A percentile compares a stretch with the other conserved stretches of the same genome.
Conservation (phyloP, 1,140 invertebrate genomes). For the Conus betulinus region DNA sequence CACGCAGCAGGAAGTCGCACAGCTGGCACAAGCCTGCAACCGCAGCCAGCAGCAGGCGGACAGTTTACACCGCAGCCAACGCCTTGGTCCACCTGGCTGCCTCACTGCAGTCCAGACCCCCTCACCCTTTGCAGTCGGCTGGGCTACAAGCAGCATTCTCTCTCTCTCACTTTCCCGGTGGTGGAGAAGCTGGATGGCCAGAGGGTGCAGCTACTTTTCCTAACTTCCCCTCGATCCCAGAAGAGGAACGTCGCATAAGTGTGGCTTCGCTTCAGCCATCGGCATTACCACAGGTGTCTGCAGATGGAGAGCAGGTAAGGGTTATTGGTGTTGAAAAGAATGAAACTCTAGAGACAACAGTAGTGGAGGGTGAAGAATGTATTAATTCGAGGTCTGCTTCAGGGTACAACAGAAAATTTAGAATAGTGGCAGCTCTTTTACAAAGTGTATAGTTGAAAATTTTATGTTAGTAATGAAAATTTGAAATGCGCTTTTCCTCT, state of each 20-base stretch:
- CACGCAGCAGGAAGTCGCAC: conserved; percentile 22
- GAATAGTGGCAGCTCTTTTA: too few species aligned
- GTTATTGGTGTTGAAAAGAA: too few species aligned
- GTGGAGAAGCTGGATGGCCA: conserved; percentile 56
- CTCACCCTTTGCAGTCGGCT: conserved; percentile 20
- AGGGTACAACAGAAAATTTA: too few species aligned
- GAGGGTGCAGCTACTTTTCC: conserved; percentile 55
- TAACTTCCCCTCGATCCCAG: conserved; percentile 37
- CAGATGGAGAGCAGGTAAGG: conserved; percentile 26
- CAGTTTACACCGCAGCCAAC: conserved; percentile 35
- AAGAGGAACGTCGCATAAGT: conserved; percentile 36
- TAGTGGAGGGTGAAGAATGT: too few species aligned
- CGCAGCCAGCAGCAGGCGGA: conserved; percentile 21
- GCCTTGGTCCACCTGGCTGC: conserved; percentile 45
- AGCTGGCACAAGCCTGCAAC: conserved; percentile 9
- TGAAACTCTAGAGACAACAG: too few species aligned
- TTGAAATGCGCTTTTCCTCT: too few species aligned
- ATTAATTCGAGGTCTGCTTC: too few species aligned
- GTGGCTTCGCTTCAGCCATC: conserved; percentile 45
- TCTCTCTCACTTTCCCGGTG: conserved; percentile 35
- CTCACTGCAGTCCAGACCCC: conserved; percentile 52
- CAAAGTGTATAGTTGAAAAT: too few species aligned
- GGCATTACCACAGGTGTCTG: conserved; percentile 30
- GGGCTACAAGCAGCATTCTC: too few species aligned
- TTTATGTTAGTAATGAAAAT: too few species aligned